Percentiles rank a stretch among this genome's conserved stretches.
Conservation (phyloP, 1,140 invertebrate species). For the Dendroctonus ponderosae region DNA sequence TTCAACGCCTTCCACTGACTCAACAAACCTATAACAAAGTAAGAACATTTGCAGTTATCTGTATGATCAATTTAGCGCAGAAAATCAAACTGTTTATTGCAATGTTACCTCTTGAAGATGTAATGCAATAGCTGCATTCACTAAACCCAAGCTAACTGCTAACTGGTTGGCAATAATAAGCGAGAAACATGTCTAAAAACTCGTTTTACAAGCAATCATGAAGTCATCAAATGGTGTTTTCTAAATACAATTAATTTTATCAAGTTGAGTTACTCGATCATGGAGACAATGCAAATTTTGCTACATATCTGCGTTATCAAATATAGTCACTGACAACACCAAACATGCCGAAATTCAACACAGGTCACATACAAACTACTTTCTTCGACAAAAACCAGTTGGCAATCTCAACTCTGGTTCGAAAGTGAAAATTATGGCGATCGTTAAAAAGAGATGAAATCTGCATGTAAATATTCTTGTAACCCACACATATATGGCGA, state of each 20-base stretch:
- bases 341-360: neutral
- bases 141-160: too few relatives aligned
- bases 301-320: too few relatives aligned
- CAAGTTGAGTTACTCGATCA: too few relatives aligned
- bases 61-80: neutral
- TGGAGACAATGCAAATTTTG: too few relatives aligned
- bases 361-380: slow-evolving; percentile 3
- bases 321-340: too few relatives aligned
- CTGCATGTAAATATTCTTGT: slow-evolving; percentile 5
- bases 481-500: slow-evolving; percentile 14
- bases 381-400: slow-evolving; percentile 12
- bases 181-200: slow-evolving; percentile 1
- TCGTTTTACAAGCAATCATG: neutral
- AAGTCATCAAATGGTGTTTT: slow-evolving; percentile 3
- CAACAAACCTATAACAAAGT: slow-evolving; percentile 45
- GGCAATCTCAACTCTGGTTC: neutral
- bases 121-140: too few relatives aligned
- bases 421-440: slow-evolving; percentile 12
- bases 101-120: too few relatives aligned
- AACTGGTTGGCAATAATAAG: neutral
- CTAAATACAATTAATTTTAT: too few relatives aligned
- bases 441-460: slow-evolving; percentile 14
- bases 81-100: too few relatives aligned
- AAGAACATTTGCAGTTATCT: neutral
- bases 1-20: slow-evolving; percentile 46